Conservation (phyloP, 2,797 vertebrate genomes). For the Poeciliopsis paucimaculata region DNA sequence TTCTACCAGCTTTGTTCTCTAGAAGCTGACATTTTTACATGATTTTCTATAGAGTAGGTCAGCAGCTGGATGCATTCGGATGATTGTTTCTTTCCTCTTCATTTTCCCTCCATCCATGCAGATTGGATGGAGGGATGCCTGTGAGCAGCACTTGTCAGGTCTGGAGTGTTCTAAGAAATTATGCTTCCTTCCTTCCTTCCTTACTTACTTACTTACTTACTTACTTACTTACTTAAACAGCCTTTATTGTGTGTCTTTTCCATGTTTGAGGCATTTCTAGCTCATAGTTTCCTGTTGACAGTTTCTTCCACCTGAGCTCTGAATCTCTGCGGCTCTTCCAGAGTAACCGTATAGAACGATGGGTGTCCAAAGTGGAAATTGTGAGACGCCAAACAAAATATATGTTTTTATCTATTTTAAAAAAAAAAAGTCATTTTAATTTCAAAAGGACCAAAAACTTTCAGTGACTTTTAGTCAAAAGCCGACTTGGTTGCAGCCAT, state of each 20-base stretch:
- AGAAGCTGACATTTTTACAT: neutral
- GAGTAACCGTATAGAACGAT: neutral
- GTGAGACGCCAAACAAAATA: neutral
- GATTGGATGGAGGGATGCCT: neutral
- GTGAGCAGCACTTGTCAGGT: neutral
- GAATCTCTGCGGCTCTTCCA: neutral
- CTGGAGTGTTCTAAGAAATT: neutral
- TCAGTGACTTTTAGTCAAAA: neutral
- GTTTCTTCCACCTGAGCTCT: neutral
- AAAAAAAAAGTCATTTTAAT: neutral
- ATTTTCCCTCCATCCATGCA: too few species aligned
- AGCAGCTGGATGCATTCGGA: neutral
- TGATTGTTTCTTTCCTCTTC: too few species aligned
- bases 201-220: too few species aligned
- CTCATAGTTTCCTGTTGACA: neutral
- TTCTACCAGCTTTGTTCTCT: neutral
- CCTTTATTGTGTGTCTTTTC: too few species aligned
- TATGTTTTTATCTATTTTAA: neutral
- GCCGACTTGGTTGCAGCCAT: neutral
- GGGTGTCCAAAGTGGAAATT: neutral
- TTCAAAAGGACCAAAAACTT: neutral
- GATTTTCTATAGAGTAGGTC: neutral
- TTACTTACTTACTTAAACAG: too few species aligned
- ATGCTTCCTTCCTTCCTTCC: neutral
- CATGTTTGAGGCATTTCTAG: neutral